These are phyloP conservation scores for Anagrus nilaparvatae DNA, from an alignment of 1,140 invertebrate species.

Conservation along the genomic window DNA sequence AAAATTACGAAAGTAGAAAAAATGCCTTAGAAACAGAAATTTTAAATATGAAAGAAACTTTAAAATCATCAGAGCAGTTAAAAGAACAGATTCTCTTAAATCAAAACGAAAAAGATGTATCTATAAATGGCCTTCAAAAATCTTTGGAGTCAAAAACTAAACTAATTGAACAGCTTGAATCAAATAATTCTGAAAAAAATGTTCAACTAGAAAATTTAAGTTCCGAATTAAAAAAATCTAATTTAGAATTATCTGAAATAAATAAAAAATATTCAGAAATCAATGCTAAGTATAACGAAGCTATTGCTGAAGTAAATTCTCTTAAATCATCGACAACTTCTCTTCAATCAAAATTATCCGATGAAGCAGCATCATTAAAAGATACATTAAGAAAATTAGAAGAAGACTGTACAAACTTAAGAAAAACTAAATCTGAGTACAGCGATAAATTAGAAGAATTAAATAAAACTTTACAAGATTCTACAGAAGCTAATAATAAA, in stretches of 20 bases:
- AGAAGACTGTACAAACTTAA: conserved; percentile 4
- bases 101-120: conserved; percentile 19
- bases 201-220: conserved; percentile 18
- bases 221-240: conserved; percentile 21
- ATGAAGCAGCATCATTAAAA: conserved; percentile 16
- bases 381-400: conserved; percentile 15
- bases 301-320: conserved; percentile 21
- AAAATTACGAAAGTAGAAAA: too few relatives aligned
- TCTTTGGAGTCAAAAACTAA: conserved; percentile 18
- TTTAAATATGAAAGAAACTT: conserved; percentile 37
- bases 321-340: conserved; percentile 15
- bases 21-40: too few relatives aligned
- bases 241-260: conserved; percentile 27
- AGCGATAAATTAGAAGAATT: too few relatives aligned
- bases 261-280: conserved; percentile 29
- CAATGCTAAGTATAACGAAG: conserved; percentile 33
- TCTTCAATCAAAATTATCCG: conserved; percentile 12
- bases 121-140: conserved; percentile 23
- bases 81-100: conserved; percentile 43
- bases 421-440: too few relatives aligned
- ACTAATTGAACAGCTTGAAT: conserved; percentile 17
- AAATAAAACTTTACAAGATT: conserved; percentile 19
- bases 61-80: conserved; percentile 38
- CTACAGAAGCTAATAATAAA: conserved; percentile 11
- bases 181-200: conserved; percentile 20